A percentile compares a stretch with the other conserved stretches of the same genome.
These are phyloP conservation scores for Takifugu ocellatus DNA, from an alignment of 2,797 vertebrate species.

Conservation along the genomic window DNA sequence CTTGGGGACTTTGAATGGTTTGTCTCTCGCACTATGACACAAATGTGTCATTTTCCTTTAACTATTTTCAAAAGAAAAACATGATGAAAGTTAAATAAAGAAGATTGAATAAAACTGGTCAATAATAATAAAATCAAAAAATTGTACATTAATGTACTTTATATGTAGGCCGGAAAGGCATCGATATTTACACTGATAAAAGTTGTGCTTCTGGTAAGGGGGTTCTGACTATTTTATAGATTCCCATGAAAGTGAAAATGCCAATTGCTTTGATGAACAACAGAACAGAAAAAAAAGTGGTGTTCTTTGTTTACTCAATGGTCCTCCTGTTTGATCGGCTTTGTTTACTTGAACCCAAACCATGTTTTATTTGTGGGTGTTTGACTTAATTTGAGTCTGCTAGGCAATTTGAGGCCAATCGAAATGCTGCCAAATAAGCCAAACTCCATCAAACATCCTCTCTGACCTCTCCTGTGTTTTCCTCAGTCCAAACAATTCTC, in stretches of 20 bases:
- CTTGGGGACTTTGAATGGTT: conserved; percentile 15
- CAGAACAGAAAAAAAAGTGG: conserved; percentile 1
- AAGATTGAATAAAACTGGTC: too few species aligned
- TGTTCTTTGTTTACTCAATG: conserved; percentile 21
- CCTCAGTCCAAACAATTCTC: neutral
- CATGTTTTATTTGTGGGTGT: conserved; percentile 33
- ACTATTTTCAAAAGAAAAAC: too few species aligned
- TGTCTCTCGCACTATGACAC: conserved; percentile 1
- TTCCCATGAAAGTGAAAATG: neutral
- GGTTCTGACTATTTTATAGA: neutral
- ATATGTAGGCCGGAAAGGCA: too few species aligned
- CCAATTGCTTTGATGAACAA: neutral
- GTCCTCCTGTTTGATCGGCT: conserved; percentile 14
- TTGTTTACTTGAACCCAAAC: conserved; percentile 24
- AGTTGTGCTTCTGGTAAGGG: too few species aligned
- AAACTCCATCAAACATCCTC: conserved; percentile 37
- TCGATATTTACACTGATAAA: too few species aligned
- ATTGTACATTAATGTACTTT: too few species aligned
- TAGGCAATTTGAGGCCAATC: conserved; percentile 35
- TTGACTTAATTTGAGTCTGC: conserved; percentile 34
- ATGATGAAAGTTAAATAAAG: too few species aligned
- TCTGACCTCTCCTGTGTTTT: conserved; percentile 27
- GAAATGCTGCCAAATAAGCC: conserved; percentile 13
- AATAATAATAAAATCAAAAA: too few species aligned
- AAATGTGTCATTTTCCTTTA: too few species aligned